Conservation (phyloP, 1,140 invertebrate species). For the Oreohelix idahoensis region DNA sequence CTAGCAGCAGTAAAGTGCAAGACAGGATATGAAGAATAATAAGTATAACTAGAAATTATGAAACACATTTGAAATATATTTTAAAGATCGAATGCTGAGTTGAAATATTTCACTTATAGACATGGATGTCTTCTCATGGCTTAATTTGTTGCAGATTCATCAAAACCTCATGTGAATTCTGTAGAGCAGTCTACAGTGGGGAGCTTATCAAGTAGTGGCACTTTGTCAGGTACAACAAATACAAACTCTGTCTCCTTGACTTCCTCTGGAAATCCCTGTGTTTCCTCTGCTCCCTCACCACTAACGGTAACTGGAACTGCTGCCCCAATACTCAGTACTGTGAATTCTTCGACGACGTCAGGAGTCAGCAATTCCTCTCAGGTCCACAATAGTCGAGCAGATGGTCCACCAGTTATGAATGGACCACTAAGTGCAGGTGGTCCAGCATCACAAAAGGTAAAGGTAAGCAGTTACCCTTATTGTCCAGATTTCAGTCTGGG, state of each 20-base stretch:
- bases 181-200: slow-evolving; percentile 57
- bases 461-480: no score
- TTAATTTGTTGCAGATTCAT: slow-evolving; percentile 59
- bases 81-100: no score
- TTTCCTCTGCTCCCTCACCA: slow-evolving; percentile 62
- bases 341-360: slow-evolving; percentile 52
- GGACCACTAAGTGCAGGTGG: slow-evolving; percentile 67
- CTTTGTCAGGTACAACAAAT: slow-evolving; percentile 44
- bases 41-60: no score
- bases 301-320: slow-evolving; percentile 49
- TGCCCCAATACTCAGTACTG: slow-evolving; percentile 44
- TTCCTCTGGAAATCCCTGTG: slow-evolving; percentile 65
- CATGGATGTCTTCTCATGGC: no score
- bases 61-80: no score
- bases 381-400: slow-evolving; percentile 60
- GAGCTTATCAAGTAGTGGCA: slow-evolving; percentile 55
- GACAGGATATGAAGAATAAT: no score
- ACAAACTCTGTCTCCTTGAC: slow-evolving; percentile 66
- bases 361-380: slow-evolving; percentile 54
- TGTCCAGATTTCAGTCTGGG: no score
- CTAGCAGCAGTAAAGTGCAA: no score
- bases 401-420: slow-evolving; percentile 63
- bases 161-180: slow-evolving; percentile 67
- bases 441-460: slow-evolving; percentile 33
- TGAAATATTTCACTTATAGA: no score